These are phyloP conservation scores for Pseudoips prasinana DNA, from an alignment of 2,888 invertebrate genomes.

Conservation along the genomic window DNA sequence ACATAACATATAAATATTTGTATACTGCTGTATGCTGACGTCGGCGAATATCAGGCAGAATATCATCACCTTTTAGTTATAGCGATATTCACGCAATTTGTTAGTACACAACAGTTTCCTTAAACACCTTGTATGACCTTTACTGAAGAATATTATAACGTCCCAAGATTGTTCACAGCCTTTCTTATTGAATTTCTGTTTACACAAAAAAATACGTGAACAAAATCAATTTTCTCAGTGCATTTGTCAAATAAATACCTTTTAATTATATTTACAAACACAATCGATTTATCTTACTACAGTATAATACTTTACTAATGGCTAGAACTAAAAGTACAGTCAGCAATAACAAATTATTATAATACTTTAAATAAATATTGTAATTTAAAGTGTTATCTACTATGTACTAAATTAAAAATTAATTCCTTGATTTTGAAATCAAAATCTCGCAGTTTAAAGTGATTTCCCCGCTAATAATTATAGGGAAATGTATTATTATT, in stretches of 20 bases:
- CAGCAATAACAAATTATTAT: constrained; percentile 23
- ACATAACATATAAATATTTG: too few species aligned
- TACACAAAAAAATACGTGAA: constrained; percentile 42
- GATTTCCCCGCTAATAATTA: constrained; percentile 8
- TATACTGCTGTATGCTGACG: too few species aligned
- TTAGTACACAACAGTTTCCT: too few species aligned
- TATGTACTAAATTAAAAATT: constrained; percentile 11
- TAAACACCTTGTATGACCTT: too few species aligned
- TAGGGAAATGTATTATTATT: constrained; percentile 35
- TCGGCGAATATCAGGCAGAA: too few species aligned
- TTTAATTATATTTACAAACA: constrained; percentile 22
- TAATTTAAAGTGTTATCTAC: constrained; percentile 10
- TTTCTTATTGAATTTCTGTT: too few species aligned
- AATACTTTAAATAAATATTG: constrained; percentile 33
- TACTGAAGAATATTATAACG: too few species aligned
- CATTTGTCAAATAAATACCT: constrained; percentile 30
- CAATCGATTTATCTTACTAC: constrained; percentile 19
- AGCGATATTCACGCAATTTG: too few species aligned
- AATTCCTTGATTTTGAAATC: constrained; percentile 4
- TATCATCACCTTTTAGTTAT: too few species aligned
- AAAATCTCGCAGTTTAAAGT: too few species aligned
- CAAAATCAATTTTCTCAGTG: constrained; percentile 19
- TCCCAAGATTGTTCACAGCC: constrained; percentile 61
- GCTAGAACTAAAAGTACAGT: constrained; percentile 30
- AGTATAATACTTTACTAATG: constrained; percentile 32